phyloP scores from a whole-genome alignment of 2,888 invertebrate genomes.

The Chloromyia formosa region DNA sequence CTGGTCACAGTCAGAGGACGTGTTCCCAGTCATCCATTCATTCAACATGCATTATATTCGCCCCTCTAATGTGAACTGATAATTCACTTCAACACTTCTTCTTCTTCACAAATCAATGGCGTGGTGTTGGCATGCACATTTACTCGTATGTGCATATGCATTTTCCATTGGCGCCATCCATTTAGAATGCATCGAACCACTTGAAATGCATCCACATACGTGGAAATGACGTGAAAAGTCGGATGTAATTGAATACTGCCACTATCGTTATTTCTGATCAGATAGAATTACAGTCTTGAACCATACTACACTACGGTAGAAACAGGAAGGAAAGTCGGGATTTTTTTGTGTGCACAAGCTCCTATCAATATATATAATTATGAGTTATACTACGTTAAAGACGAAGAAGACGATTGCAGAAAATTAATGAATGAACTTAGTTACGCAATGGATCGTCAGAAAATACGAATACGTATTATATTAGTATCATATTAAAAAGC shows the following conservation, averaged over 20 bases:
- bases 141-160: background rate
- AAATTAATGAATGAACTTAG: too few species aligned
- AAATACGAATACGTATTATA: too few species aligned
- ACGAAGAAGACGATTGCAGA: too few species aligned
- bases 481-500: too few species aligned
- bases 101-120: slow-evolving; percentile 18
- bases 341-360: too few species aligned
- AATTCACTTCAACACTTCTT: slow-evolving; percentile 6
- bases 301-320: too few species aligned
- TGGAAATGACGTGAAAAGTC: slow-evolving; percentile 7
- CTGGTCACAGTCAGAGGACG: slow-evolving; percentile 14
- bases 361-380: too few species aligned
- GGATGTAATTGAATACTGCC: slow-evolving; percentile 26
- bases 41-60: background rate
- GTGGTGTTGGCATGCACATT: too few species aligned
- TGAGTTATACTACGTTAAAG: too few species aligned
- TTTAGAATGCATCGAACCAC: slow-evolving; percentile 15
- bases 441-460: too few species aligned
- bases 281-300: slow-evolving; percentile 10
- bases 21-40: background rate
- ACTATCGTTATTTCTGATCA: slow-evolving; percentile 21
- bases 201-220: slow-evolving; percentile 10
- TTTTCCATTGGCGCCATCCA: slow-evolving; percentile 27
- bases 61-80: background rate
- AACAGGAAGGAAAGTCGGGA: too few species aligned